These are phyloP conservation scores for Poecilia gillii DNA, from an alignment of 2,797 vertebrate species.

Conservation along the genomic window DNA sequence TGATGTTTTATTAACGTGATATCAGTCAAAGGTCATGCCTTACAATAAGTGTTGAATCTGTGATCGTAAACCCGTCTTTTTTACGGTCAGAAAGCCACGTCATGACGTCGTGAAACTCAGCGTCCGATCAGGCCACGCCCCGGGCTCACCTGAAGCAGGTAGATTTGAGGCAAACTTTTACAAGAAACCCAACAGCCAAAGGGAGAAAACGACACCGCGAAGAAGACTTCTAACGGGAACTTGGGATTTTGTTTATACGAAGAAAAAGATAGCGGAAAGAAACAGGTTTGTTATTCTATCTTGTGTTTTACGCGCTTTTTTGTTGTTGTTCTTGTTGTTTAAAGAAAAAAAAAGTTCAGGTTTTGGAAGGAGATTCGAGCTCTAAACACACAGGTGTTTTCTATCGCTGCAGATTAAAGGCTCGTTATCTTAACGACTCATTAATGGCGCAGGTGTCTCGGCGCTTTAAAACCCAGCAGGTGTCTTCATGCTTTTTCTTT, in stretches of 20 bases:
- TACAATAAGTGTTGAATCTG: neutral
- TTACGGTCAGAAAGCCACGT: neutral
- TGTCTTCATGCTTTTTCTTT: neutral
- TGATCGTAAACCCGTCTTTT: neutral
- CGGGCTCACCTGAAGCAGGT: constrained; percentile 41
- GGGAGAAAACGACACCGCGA: neutral
- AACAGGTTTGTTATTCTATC: constrained; percentile 44
- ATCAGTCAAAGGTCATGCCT: neutral
- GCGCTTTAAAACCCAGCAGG: too few species aligned
- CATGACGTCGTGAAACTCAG: constrained; percentile 70
- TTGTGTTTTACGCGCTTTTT: neutral
- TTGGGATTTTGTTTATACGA: neutral
- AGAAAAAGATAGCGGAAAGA: neutral
- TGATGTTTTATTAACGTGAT: neutral
- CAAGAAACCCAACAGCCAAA: neutral
- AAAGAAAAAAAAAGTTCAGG: neutral
- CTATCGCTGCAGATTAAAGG: neutral
- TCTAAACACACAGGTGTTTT: neutral
- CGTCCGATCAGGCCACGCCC: constrained; percentile 50
- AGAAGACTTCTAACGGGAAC: neutral
- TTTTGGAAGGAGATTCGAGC: neutral
- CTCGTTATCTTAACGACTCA: neutral
- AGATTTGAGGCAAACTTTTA: constrained; percentile 32
- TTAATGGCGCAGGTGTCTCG: neutral
- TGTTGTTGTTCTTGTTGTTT: neutral